Conservation (phyloP, 2,888 invertebrate species). For the Euproctis similis region DNA sequence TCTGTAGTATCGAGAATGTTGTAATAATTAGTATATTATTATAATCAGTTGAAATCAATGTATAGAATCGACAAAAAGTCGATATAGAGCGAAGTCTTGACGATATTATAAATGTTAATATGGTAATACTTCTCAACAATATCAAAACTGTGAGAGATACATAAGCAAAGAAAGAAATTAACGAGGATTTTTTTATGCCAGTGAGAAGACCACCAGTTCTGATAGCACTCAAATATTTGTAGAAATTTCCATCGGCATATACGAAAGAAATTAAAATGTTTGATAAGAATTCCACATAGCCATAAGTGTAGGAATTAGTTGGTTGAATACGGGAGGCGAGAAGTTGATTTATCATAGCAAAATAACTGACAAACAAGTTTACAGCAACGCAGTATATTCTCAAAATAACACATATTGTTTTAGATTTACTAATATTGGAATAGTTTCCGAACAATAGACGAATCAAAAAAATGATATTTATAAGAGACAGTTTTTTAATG, state of each 20-base stretch:
- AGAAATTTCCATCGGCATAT: constrained; percentile 1
- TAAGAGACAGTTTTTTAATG: background rate
- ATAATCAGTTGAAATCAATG: background rate
- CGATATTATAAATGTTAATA: too few relatives aligned
- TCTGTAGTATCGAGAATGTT: constrained; percentile 3
- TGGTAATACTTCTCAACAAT: too few relatives aligned
- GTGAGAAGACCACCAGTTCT: constrained; percentile 1
- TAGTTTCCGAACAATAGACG: constrained; percentile 1
- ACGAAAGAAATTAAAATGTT: background rate
- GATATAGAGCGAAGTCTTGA: too few relatives aligned
- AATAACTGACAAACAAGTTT: background rate
- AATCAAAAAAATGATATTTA: constrained; percentile 1
- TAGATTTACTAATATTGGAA: constrained; percentile 1
- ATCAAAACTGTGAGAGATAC: background rate
- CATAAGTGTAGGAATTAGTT: background rate
- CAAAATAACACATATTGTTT: background rate
- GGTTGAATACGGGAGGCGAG: too few relatives aligned
- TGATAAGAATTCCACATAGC: background rate
- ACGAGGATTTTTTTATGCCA: constrained; percentile 1
- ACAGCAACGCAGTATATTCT: constrained; percentile 1
- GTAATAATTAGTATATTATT: background rate
- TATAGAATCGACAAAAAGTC: background rate
- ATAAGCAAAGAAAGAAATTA: background rate
- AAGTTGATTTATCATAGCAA: background rate
- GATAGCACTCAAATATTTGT: background rate